Base-by-base conservation (phyloP, 2,888 invertebrate species). In the Nymphalis c-album region DNA sequence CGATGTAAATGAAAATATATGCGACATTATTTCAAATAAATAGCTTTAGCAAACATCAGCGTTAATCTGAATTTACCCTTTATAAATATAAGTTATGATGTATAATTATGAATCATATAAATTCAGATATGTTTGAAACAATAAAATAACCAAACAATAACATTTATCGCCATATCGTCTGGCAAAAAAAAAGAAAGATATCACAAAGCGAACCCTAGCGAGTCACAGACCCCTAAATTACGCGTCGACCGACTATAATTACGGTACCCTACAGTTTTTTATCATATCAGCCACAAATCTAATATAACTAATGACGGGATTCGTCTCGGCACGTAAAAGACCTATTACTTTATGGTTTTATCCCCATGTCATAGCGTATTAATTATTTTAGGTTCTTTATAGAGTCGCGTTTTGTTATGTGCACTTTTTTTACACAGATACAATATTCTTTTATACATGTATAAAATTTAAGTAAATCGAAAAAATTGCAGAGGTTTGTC, bases 251-350 rank as follows among this genome's bases (percentile, higher is more conserved):
- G 78, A 75, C 85, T 84, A 84, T 87, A 87, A 88, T 86, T 87
- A 85, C 76, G 76, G 77, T 73, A 76, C 81, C 81, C 82, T 82
- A 85, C 84, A 75, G 78, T 83, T 88, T 88, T 88, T 87, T 88
- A 86, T 83, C 84, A 76, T 80, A 85, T 84, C 83, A 80, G 80
- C 86, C 86, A 86, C 87, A 87, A 85, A 89, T 88, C 89, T 88
- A 87, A 88, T 87, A 86, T 80, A 81, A 80, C 84, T 88, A 89
- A 89, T 88, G 87, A 88, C 78, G 79, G 88, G 81, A 84, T 84
- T 81, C 79, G 83, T 76, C 77, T 78, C 79, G 80, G 77, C 73
- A 73, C 78, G 75, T 79, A 81, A 81, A 82, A 83, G 80, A 78
- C 78, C 85, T 85, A 83, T 85, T 84, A 82, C 75, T 73, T 75